Percentiles rank a stretch among this genome's conserved stretches.
Conservation (phyloP, 2,113 vertebrate species). For the human (Homo sapiens) region GRCh38 chr3:18061001-18061500, state of each 20-base stretch:
- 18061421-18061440: neutral
- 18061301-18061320: neutral
- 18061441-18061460: neutral
- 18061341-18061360: neutral
- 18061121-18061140: neutral
- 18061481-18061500: neutral
- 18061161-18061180: neutral
- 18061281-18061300: neutral
- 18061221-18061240: neutral
- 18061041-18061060: neutral
- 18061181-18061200: neutral
- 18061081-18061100: neutral
- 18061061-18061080: neutral
- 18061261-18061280: neutral
- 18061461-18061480: neutral
- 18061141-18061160: neutral
- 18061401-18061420: neutral
- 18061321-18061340: neutral
- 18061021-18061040: neutral
- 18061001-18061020: neutral
- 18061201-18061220: neutral
- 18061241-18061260: neutral
- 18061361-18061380: neutral
- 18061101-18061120: neutral
- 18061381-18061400: neutral